These are phyloP conservation scores for Ciona savignyi DNA, from an alignment of 23 tunicate species.

Conservation along the genomic window DNA sequence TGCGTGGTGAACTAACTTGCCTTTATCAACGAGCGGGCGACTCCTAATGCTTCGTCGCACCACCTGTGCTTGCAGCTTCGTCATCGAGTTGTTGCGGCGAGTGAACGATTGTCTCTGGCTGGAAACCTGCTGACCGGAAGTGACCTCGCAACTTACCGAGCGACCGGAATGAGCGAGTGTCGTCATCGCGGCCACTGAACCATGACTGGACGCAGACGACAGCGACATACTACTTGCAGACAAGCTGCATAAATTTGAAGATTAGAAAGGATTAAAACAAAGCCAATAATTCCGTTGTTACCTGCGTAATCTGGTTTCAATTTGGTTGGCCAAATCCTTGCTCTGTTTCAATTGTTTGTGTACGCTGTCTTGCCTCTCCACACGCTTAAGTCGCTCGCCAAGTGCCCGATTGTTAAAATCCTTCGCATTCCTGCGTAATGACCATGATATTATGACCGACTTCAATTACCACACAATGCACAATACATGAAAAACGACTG, in stretches of 20 bases:
- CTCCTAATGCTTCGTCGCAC: conserved; percentile 71
- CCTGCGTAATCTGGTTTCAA: conserved; percentile 54
- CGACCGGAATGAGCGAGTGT: conserved; percentile 36
- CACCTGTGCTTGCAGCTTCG: conserved; percentile 68
- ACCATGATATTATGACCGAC: too few relatives aligned
- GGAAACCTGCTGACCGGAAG: background rate
- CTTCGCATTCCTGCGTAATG: conserved; percentile 45
- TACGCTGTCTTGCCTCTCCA: conserved; percentile 55
- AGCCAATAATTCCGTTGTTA: too few relatives aligned
- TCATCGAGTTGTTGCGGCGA: too few relatives aligned
- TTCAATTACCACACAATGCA: too few relatives aligned
- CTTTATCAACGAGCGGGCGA: too few relatives aligned
- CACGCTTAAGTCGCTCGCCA: conserved; percentile 73
- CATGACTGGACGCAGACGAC: conserved; percentile 65
- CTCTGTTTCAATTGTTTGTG: conserved; percentile 39
- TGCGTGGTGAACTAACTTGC: too few relatives aligned
- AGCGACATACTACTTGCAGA: conserved; percentile 73
- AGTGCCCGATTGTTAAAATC: conserved; percentile 60
- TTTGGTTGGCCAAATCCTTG: conserved; percentile 45
- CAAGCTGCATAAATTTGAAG: conserved; percentile 38
- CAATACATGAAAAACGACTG: too few relatives aligned
- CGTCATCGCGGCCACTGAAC: conserved; percentile 31
- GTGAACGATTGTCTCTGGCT: conserved; percentile 25
- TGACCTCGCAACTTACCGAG: too few relatives aligned
- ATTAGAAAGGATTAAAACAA: too few relatives aligned